Evolutionary conservation across 2,797 vertebrate species (phyloP), one percentile per base, ranked within the genome.

Genomic region (Bovichtus variegatus): DNA sequence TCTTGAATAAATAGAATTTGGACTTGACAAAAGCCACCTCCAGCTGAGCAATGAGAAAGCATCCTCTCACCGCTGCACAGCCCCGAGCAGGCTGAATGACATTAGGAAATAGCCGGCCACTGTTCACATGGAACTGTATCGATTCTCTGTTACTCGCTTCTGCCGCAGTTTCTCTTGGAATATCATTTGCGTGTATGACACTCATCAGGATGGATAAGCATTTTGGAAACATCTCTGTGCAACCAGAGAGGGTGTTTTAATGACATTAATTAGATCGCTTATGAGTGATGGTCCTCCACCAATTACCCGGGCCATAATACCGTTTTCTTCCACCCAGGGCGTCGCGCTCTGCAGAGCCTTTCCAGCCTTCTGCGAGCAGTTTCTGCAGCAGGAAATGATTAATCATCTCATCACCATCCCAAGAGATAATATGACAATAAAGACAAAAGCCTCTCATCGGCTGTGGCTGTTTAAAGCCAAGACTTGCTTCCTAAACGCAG

Each of bases 1-100:
- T 93, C 89, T 92, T 92, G 92, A 91, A 94, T 91, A 93, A 94
- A 91, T 93, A 91, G 86, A 91, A 90, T 92, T 93, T 89, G 84
- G 88, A 91, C 83, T 91, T 81, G 85, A 93, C 92, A 90, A 88
- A 92, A 93, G 92, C 90, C 87, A 63, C 31, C 92, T 89, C 91
- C 91, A 92, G 90, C 91, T 92, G 93, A 91, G 92, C 92, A 84
- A 83, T 82, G 89, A 93, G 89, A 89, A 91, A 86, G 83, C 90
- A 78, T 89, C 86, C 85, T 84, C 90, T 88, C 77, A 85, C 85
- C 79, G 0, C 72, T 15, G 77, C 85, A 46, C 67, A 36, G 74
- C 86, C 83, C 84, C 84, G 34, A 43, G 84, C 1, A 70, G 18
- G 74, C 78, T 19, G 61, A 83, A 74, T 82, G 82, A 86, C 91